Evolutionary conservation across 1,140 invertebrate genomes (phyloP).

Genomic region (Scaptodrosophila lebanonensis): DNA sequence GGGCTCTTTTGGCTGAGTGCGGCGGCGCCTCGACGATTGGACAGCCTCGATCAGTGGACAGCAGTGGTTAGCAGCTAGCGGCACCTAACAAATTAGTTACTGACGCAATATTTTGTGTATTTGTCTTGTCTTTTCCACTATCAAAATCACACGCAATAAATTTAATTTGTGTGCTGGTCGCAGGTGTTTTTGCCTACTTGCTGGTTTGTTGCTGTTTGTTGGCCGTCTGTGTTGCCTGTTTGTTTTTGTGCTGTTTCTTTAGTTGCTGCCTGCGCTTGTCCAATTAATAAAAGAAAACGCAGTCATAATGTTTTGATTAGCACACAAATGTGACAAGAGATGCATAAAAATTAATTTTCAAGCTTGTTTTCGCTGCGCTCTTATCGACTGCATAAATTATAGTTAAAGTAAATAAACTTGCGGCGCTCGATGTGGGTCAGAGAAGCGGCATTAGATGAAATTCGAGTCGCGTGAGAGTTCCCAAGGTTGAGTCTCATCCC

Average conservation of each 20-base stretch:
- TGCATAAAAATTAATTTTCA: constrained; percentile 69
- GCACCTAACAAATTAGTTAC: constrained; percentile 66
- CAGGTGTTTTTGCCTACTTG: constrained; percentile 18
- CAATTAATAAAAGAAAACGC: constrained; percentile 71
- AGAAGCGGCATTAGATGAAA: constrained; percentile 47
- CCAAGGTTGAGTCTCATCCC: constrained; percentile 45
- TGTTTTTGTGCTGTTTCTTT: constrained; percentile 10
- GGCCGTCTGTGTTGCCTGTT: background rate
- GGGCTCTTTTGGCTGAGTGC: too few species aligned
- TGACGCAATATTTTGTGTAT: constrained; percentile 68
- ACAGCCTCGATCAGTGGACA: background rate
- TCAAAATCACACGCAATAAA: constrained; percentile 75
- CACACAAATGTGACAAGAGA: constrained; percentile 71
- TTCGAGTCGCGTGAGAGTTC: constrained; percentile 62
- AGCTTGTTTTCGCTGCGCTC: constrained; percentile 36
- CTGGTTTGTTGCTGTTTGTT: background rate
- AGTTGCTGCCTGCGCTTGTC: constrained; percentile 36
- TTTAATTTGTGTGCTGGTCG: constrained; percentile 51
- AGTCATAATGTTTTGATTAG: constrained; percentile 75
- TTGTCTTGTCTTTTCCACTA: constrained; percentile 50
- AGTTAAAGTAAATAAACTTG: background rate
- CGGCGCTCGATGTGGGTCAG: constrained; percentile 47
- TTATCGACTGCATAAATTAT: constrained; percentile 11
- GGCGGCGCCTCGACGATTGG: background rate
- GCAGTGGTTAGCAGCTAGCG: constrained; percentile 7